A percentile compares a stretch with the other conserved stretches of the same genome.
Conservation (phyloP, 2,113 vertebrate genomes). For the Catharus minimus region DNA sequence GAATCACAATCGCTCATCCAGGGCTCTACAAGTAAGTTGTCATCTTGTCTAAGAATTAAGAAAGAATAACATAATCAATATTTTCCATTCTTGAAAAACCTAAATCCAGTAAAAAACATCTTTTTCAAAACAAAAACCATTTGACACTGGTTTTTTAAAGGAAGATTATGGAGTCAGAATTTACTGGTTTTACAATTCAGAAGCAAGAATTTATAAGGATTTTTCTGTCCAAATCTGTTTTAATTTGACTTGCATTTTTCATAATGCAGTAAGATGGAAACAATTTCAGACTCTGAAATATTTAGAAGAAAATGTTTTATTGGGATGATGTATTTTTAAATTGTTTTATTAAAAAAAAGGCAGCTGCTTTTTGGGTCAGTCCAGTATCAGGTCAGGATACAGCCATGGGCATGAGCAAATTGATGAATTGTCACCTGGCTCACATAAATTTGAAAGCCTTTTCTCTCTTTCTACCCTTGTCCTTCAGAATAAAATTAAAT, state of each 20-base stretch:
- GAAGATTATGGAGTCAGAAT: neutral
- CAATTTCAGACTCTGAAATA: neutral
- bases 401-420: neutral
- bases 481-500: neutral
- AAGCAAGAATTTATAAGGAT: neutral
- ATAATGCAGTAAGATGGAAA: neutral
- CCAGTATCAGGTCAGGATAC: neutral
- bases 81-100: neutral
- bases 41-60: neutral
- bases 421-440: neutral
- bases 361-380: neutral
- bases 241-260: neutral
- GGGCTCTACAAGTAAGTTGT: neutral
- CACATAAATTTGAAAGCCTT: neutral
- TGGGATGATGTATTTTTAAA: neutral
- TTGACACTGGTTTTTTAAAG: neutral
- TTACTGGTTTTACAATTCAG: neutral
- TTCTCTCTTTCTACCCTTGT: neutral
- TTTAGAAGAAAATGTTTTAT: neutral
- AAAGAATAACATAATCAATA: neutral
- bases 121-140: neutral
- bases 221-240: neutral
- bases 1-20: neutral
- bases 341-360: neutral
- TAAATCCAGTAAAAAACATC: neutral